These are phyloP conservation scores for Diadromus collaris DNA, from an alignment of 2,888 invertebrate genomes.

Conservation along the genomic window DNA sequence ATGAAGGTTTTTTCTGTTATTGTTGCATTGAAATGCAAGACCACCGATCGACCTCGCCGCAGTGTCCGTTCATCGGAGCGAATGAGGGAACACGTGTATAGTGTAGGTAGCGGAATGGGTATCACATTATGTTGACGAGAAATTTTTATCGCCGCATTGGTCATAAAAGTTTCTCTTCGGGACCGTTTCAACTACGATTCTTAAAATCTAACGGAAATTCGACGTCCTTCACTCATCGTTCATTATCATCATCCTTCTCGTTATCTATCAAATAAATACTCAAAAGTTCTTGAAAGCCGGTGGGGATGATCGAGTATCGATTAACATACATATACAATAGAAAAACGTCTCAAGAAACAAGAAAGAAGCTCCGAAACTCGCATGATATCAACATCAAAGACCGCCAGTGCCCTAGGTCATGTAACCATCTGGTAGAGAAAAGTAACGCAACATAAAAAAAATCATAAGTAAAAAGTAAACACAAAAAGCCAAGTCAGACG, in stretches of 20 bases:
- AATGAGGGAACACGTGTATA: constrained; percentile 8
- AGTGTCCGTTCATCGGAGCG: constrained; percentile 19
- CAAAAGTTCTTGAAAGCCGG: not conserved
- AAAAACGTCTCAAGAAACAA: constrained; percentile 3
- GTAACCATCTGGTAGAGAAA: constrained; percentile 67
- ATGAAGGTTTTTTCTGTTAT: not conserved
- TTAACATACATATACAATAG: not conserved
- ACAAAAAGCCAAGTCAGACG: constrained; percentile 39
- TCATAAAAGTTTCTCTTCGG: not conserved
- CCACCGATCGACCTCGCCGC: constrained; percentile 30
- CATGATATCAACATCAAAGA: not conserved
- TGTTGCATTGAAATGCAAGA: not conserved
- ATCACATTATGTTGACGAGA: not conserved
- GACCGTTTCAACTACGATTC: constrained; percentile 24
- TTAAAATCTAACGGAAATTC: constrained; percentile 52
- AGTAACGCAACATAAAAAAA: constrained; percentile 62
- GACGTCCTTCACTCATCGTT: constrained; percentile 57
- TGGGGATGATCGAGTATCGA: constrained; percentile 14
- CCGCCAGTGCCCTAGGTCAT: constrained; percentile 46
- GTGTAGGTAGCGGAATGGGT: not conserved
- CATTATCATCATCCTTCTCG: constrained; percentile 36
- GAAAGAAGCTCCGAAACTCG: constrained; percentile 15
- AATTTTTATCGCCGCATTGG: not conserved
- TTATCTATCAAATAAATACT: constrained; percentile 4
- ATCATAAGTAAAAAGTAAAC: constrained; percentile 55